Conservation (phyloP, 2,113 vertebrate genomes). For the Stigmatopora argus region DNA sequence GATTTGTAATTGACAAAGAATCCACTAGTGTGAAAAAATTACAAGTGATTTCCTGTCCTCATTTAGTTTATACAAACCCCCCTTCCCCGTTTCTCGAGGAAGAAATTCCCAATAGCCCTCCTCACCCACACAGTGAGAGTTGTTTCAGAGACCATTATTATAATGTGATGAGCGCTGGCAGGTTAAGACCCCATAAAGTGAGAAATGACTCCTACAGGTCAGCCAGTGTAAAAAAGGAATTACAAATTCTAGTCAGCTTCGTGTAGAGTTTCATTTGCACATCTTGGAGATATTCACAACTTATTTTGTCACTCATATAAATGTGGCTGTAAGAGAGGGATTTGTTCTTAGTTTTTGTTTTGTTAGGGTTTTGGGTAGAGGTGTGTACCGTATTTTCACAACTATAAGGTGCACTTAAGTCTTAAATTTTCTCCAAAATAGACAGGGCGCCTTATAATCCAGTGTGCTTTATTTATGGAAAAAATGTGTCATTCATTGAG, state of each 20-base stretch:
- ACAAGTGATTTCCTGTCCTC: slow-evolving; percentile 26
- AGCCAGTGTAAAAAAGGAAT: slow-evolving; percentile 8
- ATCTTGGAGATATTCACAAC: not conserved
- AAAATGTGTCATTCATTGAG: too few relatives aligned
- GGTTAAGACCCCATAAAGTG: slow-evolving; percentile 36
- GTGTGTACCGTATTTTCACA: too few relatives aligned
- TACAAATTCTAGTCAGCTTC: not conserved
- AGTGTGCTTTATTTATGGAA: too few relatives aligned
- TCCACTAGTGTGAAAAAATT: not conserved
- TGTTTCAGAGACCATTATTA: slow-evolving; percentile 45
- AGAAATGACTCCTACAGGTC: slow-evolving; percentile 37
- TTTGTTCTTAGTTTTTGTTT: not conserved
- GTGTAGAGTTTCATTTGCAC: not conserved
- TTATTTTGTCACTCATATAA: not conserved
- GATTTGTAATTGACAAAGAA: slow-evolving; percentile 17
- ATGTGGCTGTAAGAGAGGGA: not conserved
- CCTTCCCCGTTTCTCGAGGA: slow-evolving; percentile 27
- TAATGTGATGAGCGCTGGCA: slow-evolving; percentile 48
- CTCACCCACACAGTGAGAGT: slow-evolving; percentile 40
- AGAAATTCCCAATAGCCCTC: slow-evolving; percentile 37
- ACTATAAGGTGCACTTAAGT: too few relatives aligned
- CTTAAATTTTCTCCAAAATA: too few relatives aligned
- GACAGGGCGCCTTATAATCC: too few relatives aligned
- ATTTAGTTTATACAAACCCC: slow-evolving; percentile 41
- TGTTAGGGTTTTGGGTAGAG: too few relatives aligned